Evolutionary conservation across 1,140 invertebrate genomes (phyloP), one percentile per base, ranked within the genome.

Genomic region (Schlechtendalia chinensis): DNA sequence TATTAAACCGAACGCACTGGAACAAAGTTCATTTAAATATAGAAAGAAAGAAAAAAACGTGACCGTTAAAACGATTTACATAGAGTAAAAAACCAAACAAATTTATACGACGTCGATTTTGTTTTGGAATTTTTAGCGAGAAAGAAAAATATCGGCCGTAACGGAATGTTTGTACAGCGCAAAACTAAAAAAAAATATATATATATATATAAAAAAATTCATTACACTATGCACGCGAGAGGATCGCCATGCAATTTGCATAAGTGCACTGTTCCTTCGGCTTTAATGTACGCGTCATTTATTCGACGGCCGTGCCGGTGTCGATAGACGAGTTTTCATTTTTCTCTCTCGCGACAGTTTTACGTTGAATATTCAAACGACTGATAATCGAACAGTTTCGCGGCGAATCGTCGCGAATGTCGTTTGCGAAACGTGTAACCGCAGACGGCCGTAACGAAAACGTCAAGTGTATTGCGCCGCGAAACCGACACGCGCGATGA

Each of bases 11-110:
- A 39, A 27, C 16, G 17, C 16, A 1, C 2, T 27, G 1, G 10
- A 22, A 50, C n/a, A n/a, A 11, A 71, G 1, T 19, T 27, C 47
- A 53, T 53, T n/a, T n/a, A n/a, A n/a, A n/a, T n/a, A n/a, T n/a
- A n/a, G n/a, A 22, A 19, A 24, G 10, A 71, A n/a, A 27, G 8
- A 45, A 67, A 50, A 71, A 71, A 53, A 71, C 50, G 24, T 27
- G 11, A 71, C 19, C 54, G 50, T n/a, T 3, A 3, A n/a, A n/a
- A 10, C 12, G 19, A 74, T 54, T 74, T 74, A 74, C 71, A 54
- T 74, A 74, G 54, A 56, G 54, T 27, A 56, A 47, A n/a, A 71
- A 22, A n/a, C n/a, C n/a, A n/a, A n/a, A n/a, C n/a, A n/a, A n/a
- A n/a, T n/a, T n/a, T n/a, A n/a, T n/a, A n/a, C n/a, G n/a, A n/a